Evolutionary conservation across 1,140 invertebrate species (phyloP).

Genomic region (Drosophila elegans): DNA sequence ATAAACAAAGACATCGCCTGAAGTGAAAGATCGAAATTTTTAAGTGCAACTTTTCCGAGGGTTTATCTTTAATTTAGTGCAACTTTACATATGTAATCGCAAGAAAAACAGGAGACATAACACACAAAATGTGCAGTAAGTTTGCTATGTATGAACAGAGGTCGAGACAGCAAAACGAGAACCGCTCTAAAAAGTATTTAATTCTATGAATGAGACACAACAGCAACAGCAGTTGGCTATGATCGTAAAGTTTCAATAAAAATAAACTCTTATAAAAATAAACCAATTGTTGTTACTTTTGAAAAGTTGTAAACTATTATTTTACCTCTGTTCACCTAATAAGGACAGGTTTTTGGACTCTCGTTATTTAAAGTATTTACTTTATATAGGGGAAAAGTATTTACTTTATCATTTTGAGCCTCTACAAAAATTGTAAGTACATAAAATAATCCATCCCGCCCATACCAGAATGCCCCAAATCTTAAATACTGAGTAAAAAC

Average conservation of each 20-base stretch:
- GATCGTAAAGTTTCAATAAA: constrained; percentile 78
- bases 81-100: constrained; percentile 60
- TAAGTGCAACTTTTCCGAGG: constrained; percentile 63
- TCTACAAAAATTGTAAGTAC: too few species aligned
- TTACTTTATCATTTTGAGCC: too few species aligned
- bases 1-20: constrained; percentile 45
- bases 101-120: constrained; percentile 28
- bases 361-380: too few species aligned
- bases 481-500: constrained; percentile 1
- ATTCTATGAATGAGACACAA: constrained; percentile 42
- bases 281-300: constrained; percentile 5
- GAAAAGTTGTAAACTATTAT: background rate
- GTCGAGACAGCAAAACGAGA: constrained; percentile 39
- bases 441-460: too few species aligned
- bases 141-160: constrained; percentile 65
- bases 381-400: too few species aligned
- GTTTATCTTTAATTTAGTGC: constrained; percentile 48
- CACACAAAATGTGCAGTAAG: constrained; percentile 62
- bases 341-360: too few species aligned
- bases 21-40: constrained; percentile 54
- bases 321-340: background rate
- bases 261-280: constrained; percentile 77
- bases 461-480: too few species aligned
- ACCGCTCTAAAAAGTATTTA: constrained; percentile 56
- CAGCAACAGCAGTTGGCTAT: constrained; percentile 70